Evolutionary conservation across 2,113 vertebrate species (phyloP).

Genomic region (Capra hircus): DNA sequence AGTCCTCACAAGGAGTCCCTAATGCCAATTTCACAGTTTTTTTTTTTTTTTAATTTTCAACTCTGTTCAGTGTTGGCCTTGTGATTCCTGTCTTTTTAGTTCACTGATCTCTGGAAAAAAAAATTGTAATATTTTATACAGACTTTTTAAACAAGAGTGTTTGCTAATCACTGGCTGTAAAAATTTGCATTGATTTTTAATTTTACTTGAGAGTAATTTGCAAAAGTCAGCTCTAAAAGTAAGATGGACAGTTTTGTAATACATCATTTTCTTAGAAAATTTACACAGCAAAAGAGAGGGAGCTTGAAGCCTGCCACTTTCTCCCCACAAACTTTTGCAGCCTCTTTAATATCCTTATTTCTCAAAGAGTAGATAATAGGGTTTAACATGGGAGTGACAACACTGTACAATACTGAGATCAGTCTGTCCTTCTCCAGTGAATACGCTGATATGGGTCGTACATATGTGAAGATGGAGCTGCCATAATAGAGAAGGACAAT

Average conservation of each 20-base stretch:
- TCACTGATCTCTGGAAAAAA: neutral
- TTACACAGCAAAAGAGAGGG: neutral
- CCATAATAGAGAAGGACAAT: conserved; percentile 45
- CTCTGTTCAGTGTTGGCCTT: neutral
- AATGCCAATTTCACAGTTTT: neutral
- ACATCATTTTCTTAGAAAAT: neutral
- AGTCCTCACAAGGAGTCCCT: neutral
- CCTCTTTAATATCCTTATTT: conserved; percentile 34
- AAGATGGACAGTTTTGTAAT: neutral
- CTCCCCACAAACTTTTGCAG: neutral
- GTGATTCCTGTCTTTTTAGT: neutral
- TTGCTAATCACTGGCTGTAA: neutral
- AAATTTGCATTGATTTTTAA: neutral
- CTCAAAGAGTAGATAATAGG: conserved; percentile 28
- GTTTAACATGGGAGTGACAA: conserved; percentile 21
- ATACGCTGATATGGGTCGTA: neutral
- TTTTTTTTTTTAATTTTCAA: neutral
- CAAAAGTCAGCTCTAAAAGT: neutral
- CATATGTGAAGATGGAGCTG: conserved; percentile 14
- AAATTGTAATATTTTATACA: neutral
- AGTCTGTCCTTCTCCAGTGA: conserved; percentile 12
- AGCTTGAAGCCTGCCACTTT: neutral
- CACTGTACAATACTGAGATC: conserved; percentile 15
- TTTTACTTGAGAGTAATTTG: neutral
- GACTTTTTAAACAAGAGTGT: neutral